Percentiles rank a stretch among this genome's conserved stretches.
These are phyloP conservation scores for Enteromius argenteus DNA, from an alignment of 2,797 vertebrate genomes.

Conservation along the genomic window DNA sequence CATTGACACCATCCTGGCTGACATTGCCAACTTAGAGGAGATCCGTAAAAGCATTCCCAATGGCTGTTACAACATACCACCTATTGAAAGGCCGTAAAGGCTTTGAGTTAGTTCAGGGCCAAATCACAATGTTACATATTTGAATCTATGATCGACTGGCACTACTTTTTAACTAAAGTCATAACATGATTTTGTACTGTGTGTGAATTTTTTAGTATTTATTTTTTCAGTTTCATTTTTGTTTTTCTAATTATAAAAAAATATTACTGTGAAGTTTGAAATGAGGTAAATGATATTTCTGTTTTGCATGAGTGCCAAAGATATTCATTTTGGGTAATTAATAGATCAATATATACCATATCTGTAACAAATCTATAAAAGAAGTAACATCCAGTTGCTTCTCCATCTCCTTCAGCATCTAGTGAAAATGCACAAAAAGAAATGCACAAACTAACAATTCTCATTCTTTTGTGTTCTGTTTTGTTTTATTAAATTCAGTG, in stretches of 20 bases:
- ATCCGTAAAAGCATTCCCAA: conserved; percentile 81
- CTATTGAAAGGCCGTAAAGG: conserved; percentile 80
- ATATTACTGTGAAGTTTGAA: conserved; percentile 43
- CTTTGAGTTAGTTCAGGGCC: neutral
- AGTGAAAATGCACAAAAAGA: conserved; percentile 13
- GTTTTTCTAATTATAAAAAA: conserved; percentile 13
- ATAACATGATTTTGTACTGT: conserved; percentile 29
- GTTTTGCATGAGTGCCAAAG: conserved; percentile 15
- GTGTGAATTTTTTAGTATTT: conserved; percentile 33
- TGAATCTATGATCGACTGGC: conserved; percentile 5
- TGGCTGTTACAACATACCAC: conserved; percentile 84
- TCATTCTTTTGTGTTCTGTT: conserved; percentile 3
- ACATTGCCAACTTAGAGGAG: conserved; percentile 88
- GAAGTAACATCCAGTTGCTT: neutral
- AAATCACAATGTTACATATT: neutral
- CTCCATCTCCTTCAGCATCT: conserved; percentile 23
- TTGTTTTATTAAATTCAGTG: conserved; percentile 62
- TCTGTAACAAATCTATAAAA: neutral
- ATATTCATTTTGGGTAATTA: conserved; percentile 1
- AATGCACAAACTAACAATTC: conserved; percentile 40
- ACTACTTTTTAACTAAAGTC: neutral
- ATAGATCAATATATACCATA: neutral
- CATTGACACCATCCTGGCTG: conserved; percentile 81
- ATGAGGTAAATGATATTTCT: neutral
- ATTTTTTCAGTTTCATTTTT: conserved; percentile 38